Base-by-base conservation (phyloP, 2,113 vertebrate genomes). In the Mobula hypostoma region DNA sequence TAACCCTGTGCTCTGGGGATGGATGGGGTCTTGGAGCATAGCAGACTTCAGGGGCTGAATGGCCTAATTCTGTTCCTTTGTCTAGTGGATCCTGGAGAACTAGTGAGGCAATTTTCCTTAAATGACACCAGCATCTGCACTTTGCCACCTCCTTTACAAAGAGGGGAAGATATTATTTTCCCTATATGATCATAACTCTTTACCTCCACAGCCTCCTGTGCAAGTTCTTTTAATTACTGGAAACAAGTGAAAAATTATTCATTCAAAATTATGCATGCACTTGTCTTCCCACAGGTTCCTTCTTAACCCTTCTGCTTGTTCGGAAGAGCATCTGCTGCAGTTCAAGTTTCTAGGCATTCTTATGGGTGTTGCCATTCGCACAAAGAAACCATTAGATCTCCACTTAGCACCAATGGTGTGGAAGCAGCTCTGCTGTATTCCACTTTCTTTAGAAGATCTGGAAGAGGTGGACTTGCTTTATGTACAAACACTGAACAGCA, bases 351-450 rank as follows among this genome's bases (percentile, higher is more conserved):
- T 98, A 94, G 97, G 97, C 78, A 98, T 98, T 95, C 96, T 98
- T 94, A 98, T 98, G 97, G 97, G 97, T n/a, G 97, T 98, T 94
- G 97, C 97, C 94, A 97, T 98, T 95, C 97, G 97, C 94, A 98
- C 97, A 6, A 98, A 98, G 96, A 98, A 98, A 95, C 97, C 97
- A 94, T 96, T 98, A 95, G 97, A 98, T 95, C 97, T 98, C 76
- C 97, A 98, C 95, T 95, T 98, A 96, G 97, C 97, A 94, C 97
- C 97, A 94, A 95, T 98, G 95, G 97, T 98, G 90, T 98, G 97
- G 97, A 98, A 98, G 96, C 97, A 98, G 95, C 97, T 98, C 94
- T 98, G 97, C 97, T 98, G 97, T 94, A 96, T 98, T 95, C 97
- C 97, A 4, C 97, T 98, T 61, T 96, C 96, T 48, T 95, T 98